These are phyloP conservation scores for Naja naja DNA, from an alignment of 2,113 vertebrate species.

Conservation along the genomic window DNA sequence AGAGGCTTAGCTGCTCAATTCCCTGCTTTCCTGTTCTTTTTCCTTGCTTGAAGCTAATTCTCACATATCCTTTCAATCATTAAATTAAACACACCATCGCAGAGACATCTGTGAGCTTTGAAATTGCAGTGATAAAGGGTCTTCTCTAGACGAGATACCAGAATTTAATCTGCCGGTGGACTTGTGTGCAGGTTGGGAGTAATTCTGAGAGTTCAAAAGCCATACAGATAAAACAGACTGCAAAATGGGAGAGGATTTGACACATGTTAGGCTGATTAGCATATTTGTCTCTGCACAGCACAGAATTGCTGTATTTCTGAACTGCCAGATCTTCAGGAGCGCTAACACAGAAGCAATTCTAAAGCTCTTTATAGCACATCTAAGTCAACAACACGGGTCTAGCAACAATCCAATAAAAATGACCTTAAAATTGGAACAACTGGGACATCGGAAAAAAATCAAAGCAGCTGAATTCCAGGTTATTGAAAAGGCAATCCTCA, in stretches of 20 bases:
- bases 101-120: not conserved
- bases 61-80: slow-evolving; percentile 26
- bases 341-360: slow-evolving; percentile 45
- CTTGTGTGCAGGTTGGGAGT: slow-evolving; percentile 1
- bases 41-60: not conserved
- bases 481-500: slow-evolving; percentile 8
- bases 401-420: slow-evolving; percentile 52
- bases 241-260: slow-evolving; percentile 39
- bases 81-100: slow-evolving; percentile 33
- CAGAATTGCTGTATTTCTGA: slow-evolving; percentile 38
- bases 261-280: slow-evolving; percentile 50
- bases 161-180: not conserved
- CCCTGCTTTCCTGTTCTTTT: not conserved
- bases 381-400: slow-evolving; percentile 47
- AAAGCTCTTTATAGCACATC: slow-evolving; percentile 40
- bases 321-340: slow-evolving; percentile 50
- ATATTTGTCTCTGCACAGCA: slow-evolving; percentile 48
- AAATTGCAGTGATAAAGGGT: slow-evolving; percentile 27
- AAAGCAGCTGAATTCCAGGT: slow-evolving; percentile 13
- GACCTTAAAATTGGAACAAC: slow-evolving; percentile 41
- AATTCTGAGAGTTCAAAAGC: slow-evolving; percentile 30
- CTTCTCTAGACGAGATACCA: slow-evolving; percentile 10
- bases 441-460: slow-evolving; percentile 40
- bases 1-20: not conserved
- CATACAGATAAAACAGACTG: slow-evolving; percentile 39